Percentiles rank a stretch among this genome's conserved stretches.
Evolutionary conservation across 2,888 invertebrate species (phyloP).

Genomic region (Andrena bucephala): DNA sequence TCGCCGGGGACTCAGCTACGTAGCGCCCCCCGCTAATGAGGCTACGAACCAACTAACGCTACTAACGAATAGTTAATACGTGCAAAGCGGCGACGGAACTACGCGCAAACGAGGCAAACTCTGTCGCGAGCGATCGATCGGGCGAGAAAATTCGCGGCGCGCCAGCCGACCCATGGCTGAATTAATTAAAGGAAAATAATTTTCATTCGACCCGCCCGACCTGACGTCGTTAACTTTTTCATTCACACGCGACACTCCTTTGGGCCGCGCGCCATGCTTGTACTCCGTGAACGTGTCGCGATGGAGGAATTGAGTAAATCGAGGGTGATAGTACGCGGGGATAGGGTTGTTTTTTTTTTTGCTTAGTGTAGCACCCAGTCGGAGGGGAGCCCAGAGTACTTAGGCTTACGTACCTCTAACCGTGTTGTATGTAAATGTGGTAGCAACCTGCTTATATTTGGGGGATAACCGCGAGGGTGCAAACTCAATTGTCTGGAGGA

Average conservation of each 20-base stretch:
- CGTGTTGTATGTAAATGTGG: too few species aligned
- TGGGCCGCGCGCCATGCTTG: neutral
- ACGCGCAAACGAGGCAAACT: constrained; percentile 59
- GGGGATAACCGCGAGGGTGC: too few species aligned
- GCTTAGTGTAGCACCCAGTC: too few species aligned
- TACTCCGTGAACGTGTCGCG: neutral
- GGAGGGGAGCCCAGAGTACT: too few species aligned
- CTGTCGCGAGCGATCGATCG: constrained; percentile 64
- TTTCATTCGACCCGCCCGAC: neutral
- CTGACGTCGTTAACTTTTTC: constrained; percentile 3
- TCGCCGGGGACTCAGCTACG: constrained; percentile 67
- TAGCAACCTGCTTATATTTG: too few species aligned
- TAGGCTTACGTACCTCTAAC: too few species aligned
- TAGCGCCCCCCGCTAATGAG: constrained; percentile 78
- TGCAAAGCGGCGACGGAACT: constrained; percentile 65
- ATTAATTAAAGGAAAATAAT: constrained; percentile 54
- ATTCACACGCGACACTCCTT: neutral
- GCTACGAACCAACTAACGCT: constrained; percentile 75
- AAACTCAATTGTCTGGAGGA: too few species aligned
- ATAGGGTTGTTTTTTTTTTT: neutral
- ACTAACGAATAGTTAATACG: constrained; percentile 82
- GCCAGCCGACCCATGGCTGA: neutral
- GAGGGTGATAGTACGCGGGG: neutral
- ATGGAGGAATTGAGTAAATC: neutral
- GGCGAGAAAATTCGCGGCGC: constrained; percentile 59